Evolutionary conservation across 2,797 vertebrate genomes (phyloP), one percentile per base, ranked within the genome.

Genomic region (Chaunax sp.): DNA sequence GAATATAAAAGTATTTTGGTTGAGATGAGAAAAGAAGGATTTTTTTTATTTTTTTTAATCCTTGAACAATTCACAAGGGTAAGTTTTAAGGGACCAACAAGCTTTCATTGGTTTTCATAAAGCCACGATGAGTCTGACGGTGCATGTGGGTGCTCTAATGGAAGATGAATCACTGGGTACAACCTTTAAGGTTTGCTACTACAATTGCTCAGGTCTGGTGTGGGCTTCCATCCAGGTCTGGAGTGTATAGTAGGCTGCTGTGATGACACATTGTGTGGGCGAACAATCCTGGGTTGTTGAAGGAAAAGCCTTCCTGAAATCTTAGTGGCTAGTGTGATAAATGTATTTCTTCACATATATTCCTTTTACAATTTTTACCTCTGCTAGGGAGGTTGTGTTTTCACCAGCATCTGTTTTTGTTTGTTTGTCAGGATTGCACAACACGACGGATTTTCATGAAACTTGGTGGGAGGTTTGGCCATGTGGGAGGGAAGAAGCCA

Each of bases 121-220:
- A 78, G 64, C 26, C 20, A 23, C 23, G 37, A 38, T 19, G 52
- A 30, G 53, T 47, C 40, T 65, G 62, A 72, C 58, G 63, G 55
- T 69, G 35, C 22, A 41, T 53, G 81, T 87, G 71, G 78, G 82
- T 72, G n/a, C 51, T 53, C 56, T 63, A 82, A 82, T 81, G 64
- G 79, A 81, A 82, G 69, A 83, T 87, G 84, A 87, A 64, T 89
- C 83, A 85, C 50, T 30, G 57, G 47, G 53, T 75, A 59, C 80
- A 77, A 73, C 71, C 54, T 81, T 20, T 25, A 76, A 78, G 64
- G 59, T 72, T 76, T 79, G 72, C 56, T 84, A 85, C 81, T 86
- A 79, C 57, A 79, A 13, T 75, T 11, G 16, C 59, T 77, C 60
- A 65, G 76, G 58, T 74, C 70, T 86, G 53, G 41, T 44, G 81